Conservation (phyloP, 1,140 invertebrate species). For the Cotesia glomerata region DNA sequence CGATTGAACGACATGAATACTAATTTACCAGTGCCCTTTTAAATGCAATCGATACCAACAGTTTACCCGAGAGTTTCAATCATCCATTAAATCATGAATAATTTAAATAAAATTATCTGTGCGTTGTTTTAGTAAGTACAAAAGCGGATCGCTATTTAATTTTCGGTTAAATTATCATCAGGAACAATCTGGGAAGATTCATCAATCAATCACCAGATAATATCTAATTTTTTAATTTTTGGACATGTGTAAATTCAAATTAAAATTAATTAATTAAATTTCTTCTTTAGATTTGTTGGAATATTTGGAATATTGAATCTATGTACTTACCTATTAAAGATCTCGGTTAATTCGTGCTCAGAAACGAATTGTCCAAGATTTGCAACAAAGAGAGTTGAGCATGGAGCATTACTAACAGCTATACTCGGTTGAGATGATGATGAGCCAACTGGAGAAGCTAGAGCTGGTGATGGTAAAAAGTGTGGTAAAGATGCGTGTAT, state of each 20-base stretch:
- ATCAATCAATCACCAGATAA: too few relatives aligned
- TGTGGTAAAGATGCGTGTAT: constrained; percentile 79
- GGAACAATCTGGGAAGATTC: too few relatives aligned
- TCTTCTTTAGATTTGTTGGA: background rate
- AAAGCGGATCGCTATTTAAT: too few relatives aligned
- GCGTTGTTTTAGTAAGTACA: too few relatives aligned
- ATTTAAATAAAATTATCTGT: background rate
- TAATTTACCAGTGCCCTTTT: constrained; percentile 20
- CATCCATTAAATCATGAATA: constrained; percentile 23
- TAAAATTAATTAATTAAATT: background rate
- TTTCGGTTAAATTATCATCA: too few relatives aligned
- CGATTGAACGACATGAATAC: constrained; percentile 27
- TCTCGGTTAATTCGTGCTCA: constrained; percentile 96
- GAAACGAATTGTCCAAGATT: constrained; percentile 95
- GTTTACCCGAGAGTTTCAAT: constrained; percentile 9
- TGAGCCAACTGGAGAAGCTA: constrained; percentile 86
- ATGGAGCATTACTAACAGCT: constrained; percentile 77
- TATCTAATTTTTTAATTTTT: too few relatives aligned
- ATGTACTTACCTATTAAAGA: constrained; percentile 90
- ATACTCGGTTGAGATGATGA: constrained; percentile 75
- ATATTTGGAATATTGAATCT: constrained; percentile 16
- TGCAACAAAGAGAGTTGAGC: constrained; percentile 96
- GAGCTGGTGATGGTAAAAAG: constrained; percentile 81
- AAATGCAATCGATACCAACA: constrained; percentile 25
- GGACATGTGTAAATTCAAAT: too few relatives aligned